Percentiles rank a stretch among this genome's conserved stretches.
Evolutionary conservation across 2,113 vertebrate genomes (phyloP).

Genomic region (Otus sunia): DNA sequence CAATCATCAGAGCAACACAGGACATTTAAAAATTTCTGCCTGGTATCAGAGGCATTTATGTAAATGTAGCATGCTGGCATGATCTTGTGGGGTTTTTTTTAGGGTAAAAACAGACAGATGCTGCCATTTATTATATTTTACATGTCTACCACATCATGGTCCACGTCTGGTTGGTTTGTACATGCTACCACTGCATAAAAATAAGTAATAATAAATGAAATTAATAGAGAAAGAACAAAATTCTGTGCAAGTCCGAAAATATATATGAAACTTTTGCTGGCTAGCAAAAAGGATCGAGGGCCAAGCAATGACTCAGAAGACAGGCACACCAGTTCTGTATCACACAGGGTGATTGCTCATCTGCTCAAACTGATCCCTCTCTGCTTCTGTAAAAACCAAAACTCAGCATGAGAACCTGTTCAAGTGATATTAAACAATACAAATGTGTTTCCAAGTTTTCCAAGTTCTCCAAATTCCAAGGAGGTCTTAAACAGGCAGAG

Average conservation of each 20-base stretch:
- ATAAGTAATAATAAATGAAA: background rate
- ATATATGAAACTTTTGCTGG: background rate
- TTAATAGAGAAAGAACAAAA: background rate
- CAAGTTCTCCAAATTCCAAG: background rate
- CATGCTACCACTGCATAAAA: background rate
- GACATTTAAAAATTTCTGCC: background rate
- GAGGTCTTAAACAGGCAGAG: background rate
- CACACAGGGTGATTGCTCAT: background rate
- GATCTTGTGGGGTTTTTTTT: background rate
- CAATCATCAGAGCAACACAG: background rate
- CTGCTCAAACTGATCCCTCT: background rate
- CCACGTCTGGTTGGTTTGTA: background rate
- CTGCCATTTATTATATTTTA: background rate
- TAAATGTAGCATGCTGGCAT: background rate
- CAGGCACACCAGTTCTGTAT: background rate
- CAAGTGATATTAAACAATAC: background rate
- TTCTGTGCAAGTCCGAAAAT: background rate
- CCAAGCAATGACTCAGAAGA: background rate
- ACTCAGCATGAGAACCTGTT: background rate
- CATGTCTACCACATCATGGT: background rate
- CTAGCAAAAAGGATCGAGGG: background rate
- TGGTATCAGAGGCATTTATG: background rate
- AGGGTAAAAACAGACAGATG: background rate
- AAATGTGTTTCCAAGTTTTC: background rate
- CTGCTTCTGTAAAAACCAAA: background rate